phyloP scores from a whole-genome alignment of 2,888 invertebrate genomes.

The Fragum sueziense region DNA sequence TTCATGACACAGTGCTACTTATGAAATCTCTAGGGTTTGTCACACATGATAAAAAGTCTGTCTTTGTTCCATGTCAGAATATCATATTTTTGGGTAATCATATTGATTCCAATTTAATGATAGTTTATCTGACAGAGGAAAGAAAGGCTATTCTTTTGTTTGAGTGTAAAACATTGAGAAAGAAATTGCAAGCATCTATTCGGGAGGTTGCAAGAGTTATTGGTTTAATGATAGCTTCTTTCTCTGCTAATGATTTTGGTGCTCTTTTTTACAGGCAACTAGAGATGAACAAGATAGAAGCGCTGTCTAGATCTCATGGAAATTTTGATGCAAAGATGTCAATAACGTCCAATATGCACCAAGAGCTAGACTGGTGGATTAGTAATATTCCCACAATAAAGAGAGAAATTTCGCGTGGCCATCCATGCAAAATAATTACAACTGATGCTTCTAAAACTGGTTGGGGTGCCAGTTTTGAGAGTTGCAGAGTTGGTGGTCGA shows the following conservation, averaged over 20 bases:
- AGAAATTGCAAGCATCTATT: neutral
- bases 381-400: neutral
- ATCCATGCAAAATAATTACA: neutral
- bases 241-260: slow-evolving; percentile 23
- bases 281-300: slow-evolving; percentile 16
- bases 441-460: slow-evolving; percentile 5
- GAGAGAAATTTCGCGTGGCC: slow-evolving; percentile 4
- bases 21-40: too few relatives aligned
- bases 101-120: slow-evolving; percentile 55
- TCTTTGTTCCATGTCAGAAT: slow-evolving; percentile 34
- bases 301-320: neutral
- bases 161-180: neutral
- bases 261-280: slow-evolving; percentile 24
- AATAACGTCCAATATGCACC: neutral
- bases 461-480: neutral
- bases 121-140: slow-evolving; percentile 40
- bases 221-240: slow-evolving; percentile 29
- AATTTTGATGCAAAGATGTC: slow-evolving; percentile 1
- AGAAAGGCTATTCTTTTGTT: neutral
- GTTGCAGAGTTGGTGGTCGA: neutral
- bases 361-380: slow-evolving; percentile 9
- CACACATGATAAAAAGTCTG: too few relatives aligned
- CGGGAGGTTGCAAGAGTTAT: slow-evolving; percentile 20
- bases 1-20: neutral
- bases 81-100: slow-evolving; percentile 44